Evolutionary conservation across 1,140 invertebrate genomes (phyloP).

Genomic region (Coboldia fuscipes): DNA sequence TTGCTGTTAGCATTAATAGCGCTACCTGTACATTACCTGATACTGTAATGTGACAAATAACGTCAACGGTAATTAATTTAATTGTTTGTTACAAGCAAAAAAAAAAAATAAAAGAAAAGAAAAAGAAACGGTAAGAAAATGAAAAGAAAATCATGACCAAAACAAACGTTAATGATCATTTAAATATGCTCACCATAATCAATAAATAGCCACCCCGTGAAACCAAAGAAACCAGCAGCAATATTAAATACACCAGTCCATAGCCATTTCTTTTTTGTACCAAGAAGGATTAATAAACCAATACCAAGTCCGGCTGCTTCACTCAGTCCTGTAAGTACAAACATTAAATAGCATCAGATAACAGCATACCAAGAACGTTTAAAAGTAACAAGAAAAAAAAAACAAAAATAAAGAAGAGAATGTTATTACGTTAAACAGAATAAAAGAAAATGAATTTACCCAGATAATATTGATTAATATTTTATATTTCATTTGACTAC

Average conservation of each 20-base stretch:
- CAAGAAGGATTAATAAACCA: constrained; percentile 15
- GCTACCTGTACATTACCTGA: neutral
- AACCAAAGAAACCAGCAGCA: constrained; percentile 19
- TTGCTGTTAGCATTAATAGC: constrained; percentile 1
- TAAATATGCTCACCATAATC: constrained; percentile 8
- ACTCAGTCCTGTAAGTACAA: constrained; percentile 16
- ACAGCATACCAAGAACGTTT: no score
- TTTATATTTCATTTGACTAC: no score
- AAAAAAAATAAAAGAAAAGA: neutral
- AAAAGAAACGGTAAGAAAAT: neutral
- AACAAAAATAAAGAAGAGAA: no score
- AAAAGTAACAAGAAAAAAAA: no score
- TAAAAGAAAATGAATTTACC: no score
- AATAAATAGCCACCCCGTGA: constrained; percentile 15
- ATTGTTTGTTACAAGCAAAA: neutral
- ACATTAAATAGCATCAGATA: no score
- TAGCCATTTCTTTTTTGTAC: constrained; percentile 19
- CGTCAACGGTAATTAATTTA: no score
- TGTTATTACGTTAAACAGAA: no score
- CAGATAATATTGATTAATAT: no score
- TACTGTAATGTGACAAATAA: constrained; percentile 1
- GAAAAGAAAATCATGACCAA: neutral
- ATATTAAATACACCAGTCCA: constrained; percentile 19
- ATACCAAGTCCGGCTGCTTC: constrained; percentile 19
- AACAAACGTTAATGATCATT: neutral